Evolutionary conservation across 1,140 invertebrate species (phyloP), one percentile per base, ranked within the genome.

Genomic region (Trichogramma pretiosum): DNA sequence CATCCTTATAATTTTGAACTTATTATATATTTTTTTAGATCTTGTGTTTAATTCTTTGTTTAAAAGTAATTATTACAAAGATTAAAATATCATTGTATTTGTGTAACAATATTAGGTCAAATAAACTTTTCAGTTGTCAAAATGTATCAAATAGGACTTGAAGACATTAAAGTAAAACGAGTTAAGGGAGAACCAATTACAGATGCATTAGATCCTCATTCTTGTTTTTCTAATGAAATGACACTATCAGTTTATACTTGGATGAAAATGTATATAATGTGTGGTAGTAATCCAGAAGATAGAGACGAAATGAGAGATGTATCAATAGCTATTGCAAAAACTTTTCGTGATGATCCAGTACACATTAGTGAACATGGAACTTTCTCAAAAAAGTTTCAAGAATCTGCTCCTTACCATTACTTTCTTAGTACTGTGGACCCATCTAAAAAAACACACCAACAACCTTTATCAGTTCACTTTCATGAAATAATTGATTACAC

Each of bases 401-500:
- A 71, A 5, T 78, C 80, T 13, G 77, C 77, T 10, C 89, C 89
- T 0, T 87, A 87, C 54, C 77, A 85, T 62, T 70, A 89, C 54
- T 92, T 92, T 64, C 80, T 88, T 10, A 87, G 89, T 0, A 80
- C 81, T 40, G 79, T 89, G 3, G 73, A 74, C 1, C 75, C 78
- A 33, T 71, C 77, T 0, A 69, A 67, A 28, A 59, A 69, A 28
- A 89, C 87, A 0, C 77, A 82, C 46, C 54, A 63, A 30, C 80
- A 86, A 52, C 63, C 75, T 0, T 70, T 79, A 30, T 80, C 80
- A 2, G 74, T 89, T 10, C 82, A 81, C 0, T 82, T 89, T 53
- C 74, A 72, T 75, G 86, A 90, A 67, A 76, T 90, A n/a, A 64
- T 89, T 2, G 85, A 89, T 58, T 73, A 67, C 30, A 85, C 82